Percentiles rank a stretch among this genome's conserved stretches.
These are phyloP conservation scores for Sarcophaga carnaria DNA, from an alignment of 2,888 invertebrate genomes.

Conservation along the genomic window DNA sequence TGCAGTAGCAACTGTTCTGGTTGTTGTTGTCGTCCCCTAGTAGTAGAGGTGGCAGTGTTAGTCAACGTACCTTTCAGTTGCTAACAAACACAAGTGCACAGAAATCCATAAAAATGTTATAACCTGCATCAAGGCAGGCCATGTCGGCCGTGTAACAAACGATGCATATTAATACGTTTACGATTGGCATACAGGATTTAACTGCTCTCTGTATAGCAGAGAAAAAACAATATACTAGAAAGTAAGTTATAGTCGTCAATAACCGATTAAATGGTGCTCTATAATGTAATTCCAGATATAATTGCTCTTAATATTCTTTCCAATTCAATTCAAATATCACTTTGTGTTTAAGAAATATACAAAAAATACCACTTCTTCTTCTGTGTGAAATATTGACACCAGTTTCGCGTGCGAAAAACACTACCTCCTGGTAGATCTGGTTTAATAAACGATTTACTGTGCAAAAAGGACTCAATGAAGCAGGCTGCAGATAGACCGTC, in stretches of 20 bases:
- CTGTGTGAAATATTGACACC: too few relatives aligned
- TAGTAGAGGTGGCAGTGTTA: not conserved
- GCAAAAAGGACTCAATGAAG: too few relatives aligned
- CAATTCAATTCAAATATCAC: too few relatives aligned
- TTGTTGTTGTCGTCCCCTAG: conserved; percentile 9
- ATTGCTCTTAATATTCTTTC: too few relatives aligned
- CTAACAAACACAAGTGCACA: not conserved
- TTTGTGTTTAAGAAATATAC: too few relatives aligned
- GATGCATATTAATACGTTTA: conserved; percentile 69
- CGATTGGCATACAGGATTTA: conserved; percentile 47
- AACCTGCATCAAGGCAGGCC: conserved; percentile 40
- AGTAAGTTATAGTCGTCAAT: not conserved
- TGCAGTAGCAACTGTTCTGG: conserved; percentile 45
- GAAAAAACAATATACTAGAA: not conserved
- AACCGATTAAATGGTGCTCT: too few relatives aligned
- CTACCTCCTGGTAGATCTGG: too few relatives aligned
- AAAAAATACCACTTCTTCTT: too few relatives aligned
- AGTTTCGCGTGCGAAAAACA: too few relatives aligned
- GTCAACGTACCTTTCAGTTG: not conserved
- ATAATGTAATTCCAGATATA: too few relatives aligned
- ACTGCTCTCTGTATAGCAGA: not conserved
- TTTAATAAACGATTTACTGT: too few relatives aligned
- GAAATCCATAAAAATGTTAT: not conserved
- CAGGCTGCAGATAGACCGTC: too few relatives aligned
- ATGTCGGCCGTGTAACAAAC: conserved; percentile 60